phyloP scores from a whole-genome alignment of 2,113 vertebrate genomes.

The Numida meleagris region DNA sequence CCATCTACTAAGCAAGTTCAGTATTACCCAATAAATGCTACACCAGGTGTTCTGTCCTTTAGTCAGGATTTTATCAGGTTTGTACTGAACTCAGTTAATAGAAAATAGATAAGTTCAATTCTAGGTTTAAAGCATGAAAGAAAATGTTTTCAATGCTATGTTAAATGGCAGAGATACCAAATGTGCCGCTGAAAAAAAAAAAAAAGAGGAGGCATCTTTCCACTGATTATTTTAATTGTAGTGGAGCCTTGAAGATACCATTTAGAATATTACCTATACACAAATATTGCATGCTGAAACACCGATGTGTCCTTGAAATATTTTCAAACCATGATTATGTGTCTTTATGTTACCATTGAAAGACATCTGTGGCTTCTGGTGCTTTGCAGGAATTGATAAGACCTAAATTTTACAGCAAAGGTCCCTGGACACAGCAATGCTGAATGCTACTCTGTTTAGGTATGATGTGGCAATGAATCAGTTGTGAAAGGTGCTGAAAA shows the following conservation, averaged over 20 bases:
- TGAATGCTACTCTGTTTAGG: background rate
- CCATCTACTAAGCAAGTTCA: background rate
- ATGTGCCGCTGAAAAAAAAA: background rate
- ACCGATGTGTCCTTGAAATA: background rate
- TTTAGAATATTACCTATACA: background rate
- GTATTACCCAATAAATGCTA: background rate
- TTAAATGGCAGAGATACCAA: background rate
- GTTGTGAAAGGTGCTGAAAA: background rate
- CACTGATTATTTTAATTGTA: background rate
- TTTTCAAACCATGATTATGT: background rate
- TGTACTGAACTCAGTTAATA: background rate
- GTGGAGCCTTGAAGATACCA: background rate
- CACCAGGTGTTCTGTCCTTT: background rate
- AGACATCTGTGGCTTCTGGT: background rate
- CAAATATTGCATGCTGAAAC: background rate
- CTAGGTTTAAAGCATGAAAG: background rate
- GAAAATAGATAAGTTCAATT: background rate
- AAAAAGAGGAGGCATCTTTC: background rate
- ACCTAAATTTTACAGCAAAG: background rate
- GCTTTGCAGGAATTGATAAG: background rate
- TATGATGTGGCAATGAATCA: background rate
- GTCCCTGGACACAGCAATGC: background rate
- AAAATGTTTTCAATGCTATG: background rate
- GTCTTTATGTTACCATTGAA: background rate
- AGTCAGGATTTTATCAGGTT: background rate